phyloP scores from a whole-genome alignment of 2,797 vertebrate species.

The Mus minutoides region DNA sequence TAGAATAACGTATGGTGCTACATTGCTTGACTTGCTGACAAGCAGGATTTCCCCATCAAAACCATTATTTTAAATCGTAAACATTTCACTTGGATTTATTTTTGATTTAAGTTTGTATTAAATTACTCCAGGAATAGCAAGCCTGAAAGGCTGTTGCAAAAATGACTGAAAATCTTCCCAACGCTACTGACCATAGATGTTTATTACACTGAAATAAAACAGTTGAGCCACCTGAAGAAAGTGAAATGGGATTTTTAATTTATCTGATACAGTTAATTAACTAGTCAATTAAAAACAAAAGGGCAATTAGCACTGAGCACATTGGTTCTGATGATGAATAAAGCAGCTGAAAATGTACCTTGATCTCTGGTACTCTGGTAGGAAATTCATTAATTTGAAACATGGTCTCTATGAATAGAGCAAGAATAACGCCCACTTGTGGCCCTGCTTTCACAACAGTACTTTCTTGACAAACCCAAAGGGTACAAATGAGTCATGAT shows the following conservation, averaged over 20 bases:
- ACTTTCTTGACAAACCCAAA: not conserved
- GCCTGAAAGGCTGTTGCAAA: conserved; percentile 78
- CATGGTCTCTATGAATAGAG: not conserved
- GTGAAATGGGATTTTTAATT: conserved; percentile 42
- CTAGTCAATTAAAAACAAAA: conserved; percentile 62
- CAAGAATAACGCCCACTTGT: not conserved
- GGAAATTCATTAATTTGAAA: not conserved
- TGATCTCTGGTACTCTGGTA: conserved; percentile 52
- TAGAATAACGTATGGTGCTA: conserved; percentile 79
- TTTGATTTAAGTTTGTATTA: conserved; percentile 83
- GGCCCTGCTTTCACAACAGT: fast-evolving
- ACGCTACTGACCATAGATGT: conserved; percentile 63
- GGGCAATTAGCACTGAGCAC: conserved; percentile 22
- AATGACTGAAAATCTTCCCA: conserved; percentile 76
- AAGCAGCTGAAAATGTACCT: conserved; percentile 15
- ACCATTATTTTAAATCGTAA: conserved; percentile 82
- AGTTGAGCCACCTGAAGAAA: conserved; percentile 74
- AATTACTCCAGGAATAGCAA: conserved; percentile 83
- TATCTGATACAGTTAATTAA: conserved; percentile 72
- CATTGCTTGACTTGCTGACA: conserved; percentile 75
- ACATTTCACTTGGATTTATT: conserved; percentile 86
- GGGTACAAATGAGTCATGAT: not conserved
- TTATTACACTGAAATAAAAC: conserved; percentile 73
- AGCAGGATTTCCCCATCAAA: conserved; percentile 72
- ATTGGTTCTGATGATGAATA: conserved; percentile 26